These are phyloP conservation scores for Plebejus argus DNA, from an alignment of 2,888 invertebrate species.

Conservation along the genomic window DNA sequence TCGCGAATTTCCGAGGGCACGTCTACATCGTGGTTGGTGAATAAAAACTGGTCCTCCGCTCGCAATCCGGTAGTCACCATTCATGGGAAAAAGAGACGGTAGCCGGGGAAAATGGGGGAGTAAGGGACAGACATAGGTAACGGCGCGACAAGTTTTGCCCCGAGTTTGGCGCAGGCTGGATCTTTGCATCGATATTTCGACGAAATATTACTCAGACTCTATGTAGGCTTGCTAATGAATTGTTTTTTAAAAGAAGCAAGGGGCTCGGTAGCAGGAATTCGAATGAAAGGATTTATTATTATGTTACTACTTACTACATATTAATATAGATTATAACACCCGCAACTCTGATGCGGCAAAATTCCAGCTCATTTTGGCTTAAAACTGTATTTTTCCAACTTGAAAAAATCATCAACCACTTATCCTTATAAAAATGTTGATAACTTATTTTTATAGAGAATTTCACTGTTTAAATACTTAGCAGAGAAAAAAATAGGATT, in stretches of 20 bases:
- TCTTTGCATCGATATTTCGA: slow-evolving; percentile 53
- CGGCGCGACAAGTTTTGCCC: slow-evolving; percentile 59
- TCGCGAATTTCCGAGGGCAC: slow-evolving; percentile 47
- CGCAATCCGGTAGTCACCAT: slow-evolving; percentile 69
- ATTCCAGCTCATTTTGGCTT: no score
- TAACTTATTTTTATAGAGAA: no score
- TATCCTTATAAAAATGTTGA: no score
- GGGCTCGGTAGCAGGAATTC: neutral
- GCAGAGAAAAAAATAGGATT: no score
- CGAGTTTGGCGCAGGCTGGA: slow-evolving; percentile 49
- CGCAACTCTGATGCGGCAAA: no score
- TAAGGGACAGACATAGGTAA: slow-evolving; percentile 60
- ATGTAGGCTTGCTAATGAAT: slow-evolving; percentile 44
- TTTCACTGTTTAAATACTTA: no score
- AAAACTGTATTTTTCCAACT: no score
- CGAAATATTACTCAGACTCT: slow-evolving; percentile 48
- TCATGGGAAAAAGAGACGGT: slow-evolving; percentile 63
- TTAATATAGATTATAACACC: no score
- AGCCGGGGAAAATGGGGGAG: slow-evolving; percentile 40
- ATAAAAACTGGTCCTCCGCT: slow-evolving; percentile 71
- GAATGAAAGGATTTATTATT: neutral
- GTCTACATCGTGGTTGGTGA: slow-evolving; percentile 49
- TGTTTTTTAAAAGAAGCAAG: slow-evolving; percentile 19
- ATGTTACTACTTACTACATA: no score
- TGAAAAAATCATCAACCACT: no score